Percentiles rank a stretch among this genome's conserved stretches.
Evolutionary conservation across 2,113 vertebrate species (phyloP).

Genomic region (Siphamia tubifer): DNA sequence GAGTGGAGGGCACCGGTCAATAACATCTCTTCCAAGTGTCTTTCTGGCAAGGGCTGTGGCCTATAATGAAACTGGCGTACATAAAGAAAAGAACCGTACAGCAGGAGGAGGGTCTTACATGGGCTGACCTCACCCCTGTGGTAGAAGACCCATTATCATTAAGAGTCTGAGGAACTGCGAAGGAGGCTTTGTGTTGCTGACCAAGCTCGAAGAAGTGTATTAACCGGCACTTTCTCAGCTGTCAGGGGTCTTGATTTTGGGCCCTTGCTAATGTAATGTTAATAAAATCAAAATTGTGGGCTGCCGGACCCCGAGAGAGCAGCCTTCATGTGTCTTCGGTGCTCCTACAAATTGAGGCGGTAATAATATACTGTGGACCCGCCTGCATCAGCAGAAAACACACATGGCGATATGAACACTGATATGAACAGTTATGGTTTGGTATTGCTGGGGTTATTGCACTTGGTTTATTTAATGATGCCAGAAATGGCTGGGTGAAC

Average conservation of each 20-base stretch:
- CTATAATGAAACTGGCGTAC: conserved; percentile 49
- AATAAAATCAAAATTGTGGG: conserved; percentile 72
- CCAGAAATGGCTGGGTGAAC: conserved; percentile 40
- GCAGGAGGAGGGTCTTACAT: conserved; percentile 26
- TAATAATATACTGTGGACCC: conserved; percentile 43
- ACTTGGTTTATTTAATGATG: conserved; percentile 56
- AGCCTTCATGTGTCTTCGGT: conserved; percentile 36
- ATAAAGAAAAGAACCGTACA: conserved; percentile 21
- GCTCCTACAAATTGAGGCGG: conserved; percentile 36
- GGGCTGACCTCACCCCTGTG: conserved; percentile 24
- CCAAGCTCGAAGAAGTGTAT: conserved; percentile 62
- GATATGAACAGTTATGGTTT: conserved; percentile 34
- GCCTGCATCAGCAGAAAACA: conserved; percentile 69
- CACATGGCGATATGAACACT: conserved; percentile 32
- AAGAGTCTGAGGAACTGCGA: conserved; percentile 55
- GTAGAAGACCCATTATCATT: conserved; percentile 63
- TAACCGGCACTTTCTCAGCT: conserved; percentile 62
- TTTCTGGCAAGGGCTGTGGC: conserved; percentile 37
- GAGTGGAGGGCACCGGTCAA: conserved; percentile 30
- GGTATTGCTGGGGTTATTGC: conserved; percentile 43
- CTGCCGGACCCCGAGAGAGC: conserved; percentile 40
- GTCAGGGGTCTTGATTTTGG: conserved; percentile 51
- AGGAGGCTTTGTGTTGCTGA: conserved; percentile 66
- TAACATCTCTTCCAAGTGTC: conserved; percentile 42
- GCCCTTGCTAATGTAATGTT: conserved; percentile 61